Conservation (phyloP, 2,797 vertebrate species). For the Macrochelys suwanniensis region DNA sequence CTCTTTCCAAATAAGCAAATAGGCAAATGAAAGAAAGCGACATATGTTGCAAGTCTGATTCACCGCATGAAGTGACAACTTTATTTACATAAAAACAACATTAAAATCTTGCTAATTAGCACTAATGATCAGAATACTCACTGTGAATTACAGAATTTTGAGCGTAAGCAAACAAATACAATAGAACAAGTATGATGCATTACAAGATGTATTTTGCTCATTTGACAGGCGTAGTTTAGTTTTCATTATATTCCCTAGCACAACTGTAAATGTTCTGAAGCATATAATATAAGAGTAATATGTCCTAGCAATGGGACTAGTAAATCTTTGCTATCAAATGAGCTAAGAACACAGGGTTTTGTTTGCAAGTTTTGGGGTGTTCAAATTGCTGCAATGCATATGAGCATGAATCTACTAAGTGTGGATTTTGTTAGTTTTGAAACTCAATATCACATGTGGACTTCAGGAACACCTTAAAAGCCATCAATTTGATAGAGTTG, state of each 20-base stretch:
- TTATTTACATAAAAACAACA: constrained; percentile 45
- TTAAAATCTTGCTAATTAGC: constrained; percentile 56
- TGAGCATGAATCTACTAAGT: not conserved
- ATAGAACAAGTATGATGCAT: not conserved
- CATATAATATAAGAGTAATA: not conserved
- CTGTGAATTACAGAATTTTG: not conserved
- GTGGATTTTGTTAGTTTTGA: not conserved
- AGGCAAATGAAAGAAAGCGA: not conserved
- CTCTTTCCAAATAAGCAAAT: not conserved
- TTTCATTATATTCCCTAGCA: not conserved
- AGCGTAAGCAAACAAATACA: constrained; percentile 1
- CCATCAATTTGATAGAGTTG: not conserved
- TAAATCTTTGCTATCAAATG: not conserved
- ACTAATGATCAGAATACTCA: not conserved
- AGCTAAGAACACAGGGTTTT: not conserved
- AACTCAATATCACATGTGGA: not conserved
- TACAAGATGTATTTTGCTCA: not conserved
- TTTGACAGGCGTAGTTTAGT: not conserved
- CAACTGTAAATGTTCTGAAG: not conserved
- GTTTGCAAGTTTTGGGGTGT: not conserved
- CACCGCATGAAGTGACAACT: constrained; percentile 15
- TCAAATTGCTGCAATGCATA: not conserved
- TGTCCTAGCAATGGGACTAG: not conserved
- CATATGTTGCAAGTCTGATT: constrained; percentile 40
- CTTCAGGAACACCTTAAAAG: not conserved